phyloP scores from a whole-genome alignment of 2,113 vertebrate genomes.

The Cyprinodon variegatus region DNA sequence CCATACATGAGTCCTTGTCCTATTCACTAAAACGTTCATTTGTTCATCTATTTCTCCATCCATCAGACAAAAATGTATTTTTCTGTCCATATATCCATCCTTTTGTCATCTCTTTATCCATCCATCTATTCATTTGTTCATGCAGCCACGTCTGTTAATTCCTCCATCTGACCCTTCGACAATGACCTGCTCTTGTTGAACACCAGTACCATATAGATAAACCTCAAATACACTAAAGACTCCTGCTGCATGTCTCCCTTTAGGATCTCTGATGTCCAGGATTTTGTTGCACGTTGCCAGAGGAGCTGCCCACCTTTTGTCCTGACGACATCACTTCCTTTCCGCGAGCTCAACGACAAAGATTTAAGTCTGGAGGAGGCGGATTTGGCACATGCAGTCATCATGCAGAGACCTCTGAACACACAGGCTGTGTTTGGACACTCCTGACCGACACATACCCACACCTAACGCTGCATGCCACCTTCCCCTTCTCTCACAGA shows the following conservation, averaged over 20 bases:
- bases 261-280: conserved; percentile 89
- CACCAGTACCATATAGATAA: not conserved
- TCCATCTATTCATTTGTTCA: no score
- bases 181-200: not conserved
- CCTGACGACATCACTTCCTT: conserved; percentile 88
- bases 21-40: not conserved
- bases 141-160: no score
- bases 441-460: conserved; percentile 59
- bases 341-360: conserved; percentile 81
- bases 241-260: not conserved
- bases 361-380: conserved; percentile 87
- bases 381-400: conserved; percentile 86
- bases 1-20: no score
- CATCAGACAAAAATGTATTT: not conserved
- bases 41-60: no score
- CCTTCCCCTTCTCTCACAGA: not conserved
- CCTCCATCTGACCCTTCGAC: no score
- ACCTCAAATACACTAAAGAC: not conserved
- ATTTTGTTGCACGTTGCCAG: conserved; percentile 87
- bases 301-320: conserved; percentile 82
- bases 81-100: rapidly evolving
- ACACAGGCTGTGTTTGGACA: conserved; percentile 82
- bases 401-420: conserved; percentile 87
- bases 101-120: no score
- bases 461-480: not conserved